Base-by-base conservation (phyloP, 1,140 invertebrate species). In the Anoplolepis gracilipes region DNA sequence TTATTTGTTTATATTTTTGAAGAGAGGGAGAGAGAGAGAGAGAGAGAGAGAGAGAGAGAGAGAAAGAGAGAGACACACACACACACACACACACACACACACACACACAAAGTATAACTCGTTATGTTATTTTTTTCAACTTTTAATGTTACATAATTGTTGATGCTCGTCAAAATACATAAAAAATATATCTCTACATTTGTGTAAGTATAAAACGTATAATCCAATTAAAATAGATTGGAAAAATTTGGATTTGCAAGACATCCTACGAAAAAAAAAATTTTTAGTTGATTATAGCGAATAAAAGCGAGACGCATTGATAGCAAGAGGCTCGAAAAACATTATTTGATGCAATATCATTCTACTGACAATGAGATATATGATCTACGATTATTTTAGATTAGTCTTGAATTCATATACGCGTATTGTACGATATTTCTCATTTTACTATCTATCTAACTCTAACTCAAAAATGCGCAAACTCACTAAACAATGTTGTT, bases 401-500 rank as follows among this genome's bases (percentile, higher is more conserved):
- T 79, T 46, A 79, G 49, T 69, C 77, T 79, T 69, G 53, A 81
- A 79, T 79, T 79, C 16, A 22, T 67, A 81, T 28, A n/a, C n/a
- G 22, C 36, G n/a, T 81, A 81, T 16, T 81, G 65, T 57, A 81
- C 5, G 49, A 81, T 81, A 72, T 39, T 81, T 59, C 78, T 81
- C 36, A 81, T 81, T 81, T 81, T 36, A 67, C 49, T 72, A 22
- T 55, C 73, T 36, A 65, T 36, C 65, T 81, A n/a, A n/a, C n/a
- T n/a, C n/a, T n/a, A n/a, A n/a, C n/a, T n/a, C n/a, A n/a, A n/a
- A 81, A 53, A 65, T 65, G 78, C 49, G 77, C 65, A 81, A n/a
- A 81, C 36, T 81, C 67, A 53, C 72, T 65, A 81, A 73, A 77
- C 42, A 84, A 64, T 36, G 55, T 84, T 84, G 73, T 77, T 84